Evolutionary conservation across 2,113 vertebrate genomes (phyloP).

Genomic region (Cercocebus atys): DNA sequence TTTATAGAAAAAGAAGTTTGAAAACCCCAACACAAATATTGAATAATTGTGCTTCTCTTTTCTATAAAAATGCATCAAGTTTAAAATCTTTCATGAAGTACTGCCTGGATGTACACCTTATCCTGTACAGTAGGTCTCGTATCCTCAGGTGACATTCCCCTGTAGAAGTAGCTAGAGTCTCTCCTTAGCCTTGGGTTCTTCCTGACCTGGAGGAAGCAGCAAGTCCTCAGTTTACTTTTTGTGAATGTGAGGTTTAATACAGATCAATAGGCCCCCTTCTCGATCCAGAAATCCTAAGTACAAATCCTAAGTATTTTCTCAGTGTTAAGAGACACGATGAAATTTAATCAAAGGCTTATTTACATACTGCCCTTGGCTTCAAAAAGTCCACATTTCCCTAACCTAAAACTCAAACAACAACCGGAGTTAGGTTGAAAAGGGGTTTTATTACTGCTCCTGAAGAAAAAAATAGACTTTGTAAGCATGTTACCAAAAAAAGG

Average conservation of each 20-base stretch:
- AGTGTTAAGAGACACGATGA: background rate
- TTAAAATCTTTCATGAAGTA: background rate
- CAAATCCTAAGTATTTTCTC: background rate
- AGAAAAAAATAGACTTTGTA: background rate
- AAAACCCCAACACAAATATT: background rate
- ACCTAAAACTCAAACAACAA: constrained; percentile 19
- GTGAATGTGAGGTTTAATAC: background rate
- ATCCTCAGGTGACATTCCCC: background rate
- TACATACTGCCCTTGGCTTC: background rate
- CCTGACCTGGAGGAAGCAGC: background rate
- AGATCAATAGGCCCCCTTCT: background rate
- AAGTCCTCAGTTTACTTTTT: background rate
- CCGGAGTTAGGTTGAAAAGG: background rate
- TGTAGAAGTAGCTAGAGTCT: background rate
- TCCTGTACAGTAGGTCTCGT: accelerated
- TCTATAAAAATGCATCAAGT: background rate
- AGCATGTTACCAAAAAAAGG: background rate
- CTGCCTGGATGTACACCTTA: accelerated
- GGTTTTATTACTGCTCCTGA: background rate
- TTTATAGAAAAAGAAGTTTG: background rate
- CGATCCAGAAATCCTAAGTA: background rate
- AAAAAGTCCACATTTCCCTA: background rate
- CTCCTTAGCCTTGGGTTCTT: background rate
- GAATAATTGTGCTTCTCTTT: background rate
- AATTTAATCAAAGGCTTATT: background rate